phyloP scores from a whole-genome alignment of 2,888 invertebrate species.

The Dryobota labecula region DNA sequence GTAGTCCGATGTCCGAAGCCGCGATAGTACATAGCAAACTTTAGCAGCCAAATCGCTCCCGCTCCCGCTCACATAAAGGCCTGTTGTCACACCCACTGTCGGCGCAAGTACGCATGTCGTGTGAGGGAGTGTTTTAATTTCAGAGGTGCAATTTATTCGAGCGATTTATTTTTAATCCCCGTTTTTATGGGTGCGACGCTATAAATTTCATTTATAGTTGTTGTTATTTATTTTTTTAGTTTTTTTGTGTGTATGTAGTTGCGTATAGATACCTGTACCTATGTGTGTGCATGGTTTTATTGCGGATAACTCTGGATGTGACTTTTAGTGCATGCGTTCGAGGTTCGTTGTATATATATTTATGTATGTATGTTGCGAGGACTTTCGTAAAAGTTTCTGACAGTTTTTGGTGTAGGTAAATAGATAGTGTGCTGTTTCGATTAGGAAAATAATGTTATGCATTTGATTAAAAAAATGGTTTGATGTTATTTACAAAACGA shows the following conservation, averaged over 20 bases:
- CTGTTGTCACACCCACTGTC: constrained; percentile 66
- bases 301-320: constrained; percentile 42
- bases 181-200: constrained; percentile 89
- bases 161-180: constrained; percentile 91
- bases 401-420: background rate
- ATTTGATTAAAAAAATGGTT: background rate
- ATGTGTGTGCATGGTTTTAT: constrained; percentile 61
- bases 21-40: no score
- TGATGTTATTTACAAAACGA: background rate
- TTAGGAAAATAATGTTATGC: background rate
- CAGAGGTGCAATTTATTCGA: constrained; percentile 91
- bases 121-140: constrained; percentile 90
- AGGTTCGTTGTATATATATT: no score
- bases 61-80: constrained; percentile 66
- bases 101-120: constrained; percentile 86
- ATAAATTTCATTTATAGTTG: constrained; percentile 89
- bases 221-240: constrained; percentile 81
- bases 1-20: no score
- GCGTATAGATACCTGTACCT: constrained; percentile 2
- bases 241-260: constrained; percentile 61
- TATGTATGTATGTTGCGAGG: no score
- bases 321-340: constrained; percentile 30
- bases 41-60: constrained; percentile 31
- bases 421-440: background rate
- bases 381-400: background rate